phyloP scores from a whole-genome alignment of 2,888 invertebrate species.

The Nezara viridula region DNA sequence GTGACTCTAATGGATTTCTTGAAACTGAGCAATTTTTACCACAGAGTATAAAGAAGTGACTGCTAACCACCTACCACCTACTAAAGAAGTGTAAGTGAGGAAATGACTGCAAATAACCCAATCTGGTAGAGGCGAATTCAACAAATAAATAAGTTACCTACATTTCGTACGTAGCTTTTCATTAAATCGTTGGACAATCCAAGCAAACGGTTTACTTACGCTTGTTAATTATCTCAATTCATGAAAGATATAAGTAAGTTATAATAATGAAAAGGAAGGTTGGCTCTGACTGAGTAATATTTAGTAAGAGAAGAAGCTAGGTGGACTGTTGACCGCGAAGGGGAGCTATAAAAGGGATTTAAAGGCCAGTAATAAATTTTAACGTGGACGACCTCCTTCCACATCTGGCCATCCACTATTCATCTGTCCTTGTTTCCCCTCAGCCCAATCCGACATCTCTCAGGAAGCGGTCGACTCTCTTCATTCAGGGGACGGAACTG shows the following conservation, averaged over 20 bases:
- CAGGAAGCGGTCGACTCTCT: not conserved
- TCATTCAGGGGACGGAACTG: too few relatives aligned
- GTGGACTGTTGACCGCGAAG: not conserved
- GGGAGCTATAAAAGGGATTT: conserved; percentile 35
- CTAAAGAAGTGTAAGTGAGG: too few relatives aligned
- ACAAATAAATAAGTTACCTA: too few relatives aligned
- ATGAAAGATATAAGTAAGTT: not conserved
- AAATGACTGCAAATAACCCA: too few relatives aligned
- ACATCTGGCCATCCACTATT: conserved; percentile 31
- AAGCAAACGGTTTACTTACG: too few relatives aligned
- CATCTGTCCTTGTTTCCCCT: conserved; percentile 9
- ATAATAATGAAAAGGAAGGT: not conserved
- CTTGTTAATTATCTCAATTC: not conserved
- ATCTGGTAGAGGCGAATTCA: too few relatives aligned
- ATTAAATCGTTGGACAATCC: too few relatives aligned
- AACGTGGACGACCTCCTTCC: conserved; percentile 8
- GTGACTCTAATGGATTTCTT: too few relatives aligned
- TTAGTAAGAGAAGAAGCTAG: not conserved
- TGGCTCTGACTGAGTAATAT: not conserved
- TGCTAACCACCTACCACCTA: too few relatives aligned
- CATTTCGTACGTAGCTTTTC: too few relatives aligned
- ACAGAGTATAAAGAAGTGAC: too few relatives aligned
- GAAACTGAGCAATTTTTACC: too few relatives aligned
- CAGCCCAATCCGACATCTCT: not conserved
- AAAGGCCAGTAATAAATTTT: conserved; percentile 1